These are phyloP conservation scores for Orycteropus afer DNA, from an alignment of 2,113 vertebrate species.

Conservation along the genomic window DNA sequence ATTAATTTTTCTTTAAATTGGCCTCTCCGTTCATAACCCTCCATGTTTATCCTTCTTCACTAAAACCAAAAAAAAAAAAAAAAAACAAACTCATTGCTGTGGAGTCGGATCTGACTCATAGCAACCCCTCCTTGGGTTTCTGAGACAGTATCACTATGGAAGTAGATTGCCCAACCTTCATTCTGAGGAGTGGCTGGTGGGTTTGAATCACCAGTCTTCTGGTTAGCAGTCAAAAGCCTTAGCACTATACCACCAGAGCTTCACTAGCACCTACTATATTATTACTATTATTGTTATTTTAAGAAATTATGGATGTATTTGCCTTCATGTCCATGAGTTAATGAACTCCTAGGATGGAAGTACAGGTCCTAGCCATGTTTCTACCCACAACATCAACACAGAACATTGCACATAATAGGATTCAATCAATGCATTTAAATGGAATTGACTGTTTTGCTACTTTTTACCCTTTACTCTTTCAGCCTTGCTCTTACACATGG, in stretches of 20 bases:
- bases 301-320: background rate
- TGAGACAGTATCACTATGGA: too few relatives aligned
- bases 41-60: background rate
- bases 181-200: too few relatives aligned
- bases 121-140: too few relatives aligned
- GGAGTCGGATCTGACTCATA: too few relatives aligned
- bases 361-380: background rate
- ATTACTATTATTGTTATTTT: too few relatives aligned
- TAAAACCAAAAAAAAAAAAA: background rate
- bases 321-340: background rate
- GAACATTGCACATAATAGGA: background rate
- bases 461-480: background rate
- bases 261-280: too few relatives aligned
- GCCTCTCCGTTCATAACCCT: background rate
- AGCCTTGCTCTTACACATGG: background rate
- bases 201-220: too few relatives aligned
- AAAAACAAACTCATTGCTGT: too few relatives aligned
- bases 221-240: too few relatives aligned
- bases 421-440: background rate
- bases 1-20: background rate
- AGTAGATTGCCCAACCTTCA: too few relatives aligned
- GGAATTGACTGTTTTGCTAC: background rate
- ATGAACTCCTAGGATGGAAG: background rate
- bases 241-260: too few relatives aligned
- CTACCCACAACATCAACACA: background rate